Conservation (phyloP, 2,888 invertebrate species). For the Kryphioiulus occultus region DNA sequence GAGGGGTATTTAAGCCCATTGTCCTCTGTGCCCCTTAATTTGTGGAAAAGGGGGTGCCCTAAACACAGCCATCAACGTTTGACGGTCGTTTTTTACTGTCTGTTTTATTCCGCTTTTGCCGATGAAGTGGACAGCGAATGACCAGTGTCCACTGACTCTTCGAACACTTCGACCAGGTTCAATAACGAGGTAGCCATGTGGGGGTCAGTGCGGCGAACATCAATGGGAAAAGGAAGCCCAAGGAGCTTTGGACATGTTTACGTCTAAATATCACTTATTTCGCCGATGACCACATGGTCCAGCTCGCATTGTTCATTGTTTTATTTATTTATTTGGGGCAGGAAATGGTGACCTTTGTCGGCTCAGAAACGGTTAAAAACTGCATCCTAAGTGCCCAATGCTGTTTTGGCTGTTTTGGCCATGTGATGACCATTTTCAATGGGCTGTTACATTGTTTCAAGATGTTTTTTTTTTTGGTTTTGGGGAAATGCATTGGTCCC, state of each 20-base stretch:
- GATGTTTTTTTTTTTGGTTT: no score
- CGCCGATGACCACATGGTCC: background rate
- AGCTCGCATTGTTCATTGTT: background rate
- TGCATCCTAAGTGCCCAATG: background rate
- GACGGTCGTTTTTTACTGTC: background rate
- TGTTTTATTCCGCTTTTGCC: background rate
- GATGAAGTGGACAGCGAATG: background rate
- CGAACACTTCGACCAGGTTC: background rate
- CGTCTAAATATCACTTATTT: conserved; percentile 4
- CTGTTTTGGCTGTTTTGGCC: background rate
- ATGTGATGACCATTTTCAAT: background rate
- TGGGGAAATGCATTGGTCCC: no score
- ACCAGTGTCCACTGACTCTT: background rate
- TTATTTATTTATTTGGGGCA: background rate
- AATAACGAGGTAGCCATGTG: background rate
- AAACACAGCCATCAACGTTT: conserved; percentile 5
- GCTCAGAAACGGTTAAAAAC: background rate
- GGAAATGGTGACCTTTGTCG: conserved; percentile 5
- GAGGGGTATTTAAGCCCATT: background rate
- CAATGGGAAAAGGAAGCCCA: background rate
- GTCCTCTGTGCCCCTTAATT: background rate
- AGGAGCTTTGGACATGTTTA: conserved; percentile 5
- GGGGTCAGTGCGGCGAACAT: background rate
- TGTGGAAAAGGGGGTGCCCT: background rate
- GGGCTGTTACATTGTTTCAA: no score